Conservation (phyloP, 2,797 vertebrate genomes). For the Micrastur ruficollis region DNA sequence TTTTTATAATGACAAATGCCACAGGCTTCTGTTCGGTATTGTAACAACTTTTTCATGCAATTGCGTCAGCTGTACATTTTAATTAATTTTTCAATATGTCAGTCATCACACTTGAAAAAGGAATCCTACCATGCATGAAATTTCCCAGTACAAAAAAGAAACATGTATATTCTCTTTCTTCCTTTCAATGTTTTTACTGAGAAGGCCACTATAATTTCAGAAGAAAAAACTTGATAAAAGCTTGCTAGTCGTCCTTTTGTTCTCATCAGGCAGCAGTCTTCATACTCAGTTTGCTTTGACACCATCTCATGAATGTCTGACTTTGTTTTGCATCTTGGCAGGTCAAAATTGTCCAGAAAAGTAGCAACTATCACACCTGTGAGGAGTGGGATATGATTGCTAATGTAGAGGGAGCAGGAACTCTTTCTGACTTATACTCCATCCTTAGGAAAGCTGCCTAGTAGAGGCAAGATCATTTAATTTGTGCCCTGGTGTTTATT, state of each 20-base stretch:
- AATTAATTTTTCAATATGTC: neutral
- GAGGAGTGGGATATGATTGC: neutral
- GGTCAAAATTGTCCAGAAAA: neutral
- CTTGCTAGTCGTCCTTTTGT: neutral
- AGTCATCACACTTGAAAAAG: neutral
- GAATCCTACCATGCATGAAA: neutral
- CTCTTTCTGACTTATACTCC: neutral
- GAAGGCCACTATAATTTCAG: neutral
- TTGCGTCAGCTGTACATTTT: neutral
- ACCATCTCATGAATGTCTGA: neutral
- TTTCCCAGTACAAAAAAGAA: neutral
- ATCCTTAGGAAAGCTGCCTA: neutral
- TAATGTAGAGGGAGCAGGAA: neutral
- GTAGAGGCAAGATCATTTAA: neutral
- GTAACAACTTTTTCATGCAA: neutral
- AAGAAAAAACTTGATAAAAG: neutral
- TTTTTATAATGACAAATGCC: neutral
- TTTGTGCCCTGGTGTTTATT: neutral
- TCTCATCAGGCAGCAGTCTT: neutral
- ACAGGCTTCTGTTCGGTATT: neutral
- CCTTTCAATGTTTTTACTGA: neutral
- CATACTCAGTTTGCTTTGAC: neutral
- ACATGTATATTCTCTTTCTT: neutral
- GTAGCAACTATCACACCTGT: neutral
- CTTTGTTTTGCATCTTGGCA: neutral